Percentiles rank a stretch among this genome's conserved stretches.
These are phyloP conservation scores for Tigriopus japonicus DNA, from an alignment of 1,140 invertebrate genomes.

Conservation along the genomic window DNA sequence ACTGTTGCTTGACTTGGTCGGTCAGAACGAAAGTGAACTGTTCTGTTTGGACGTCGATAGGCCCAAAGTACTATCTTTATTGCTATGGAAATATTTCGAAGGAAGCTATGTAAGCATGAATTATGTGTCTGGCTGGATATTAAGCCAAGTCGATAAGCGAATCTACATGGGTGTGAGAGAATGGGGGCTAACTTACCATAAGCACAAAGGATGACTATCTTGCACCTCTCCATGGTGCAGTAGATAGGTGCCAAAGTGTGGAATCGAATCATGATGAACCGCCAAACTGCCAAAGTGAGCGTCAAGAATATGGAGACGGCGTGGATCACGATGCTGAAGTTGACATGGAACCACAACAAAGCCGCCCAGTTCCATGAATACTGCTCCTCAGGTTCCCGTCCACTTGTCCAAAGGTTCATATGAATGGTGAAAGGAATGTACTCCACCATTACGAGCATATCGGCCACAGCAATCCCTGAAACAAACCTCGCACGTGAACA, in stretches of 20 bases:
- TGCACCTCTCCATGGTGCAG: slow-evolving; percentile 5
- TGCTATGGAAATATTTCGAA: too few relatives aligned
- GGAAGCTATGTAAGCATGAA: too few relatives aligned
- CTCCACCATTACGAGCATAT: slow-evolving; percentile 76
- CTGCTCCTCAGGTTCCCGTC: slow-evolving; percentile 26
- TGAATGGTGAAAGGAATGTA: slow-evolving; percentile 77
- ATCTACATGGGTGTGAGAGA: neutral
- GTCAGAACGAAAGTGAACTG: too few relatives aligned
- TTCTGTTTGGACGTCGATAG: too few relatives aligned
- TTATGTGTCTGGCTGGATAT: neutral
- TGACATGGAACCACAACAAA: slow-evolving; percentile 60
- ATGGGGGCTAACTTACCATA: slow-evolving; percentile 1
- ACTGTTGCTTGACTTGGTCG: too few relatives aligned
- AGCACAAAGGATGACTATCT: neutral
- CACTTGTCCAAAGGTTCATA: slow-evolving; percentile 36
- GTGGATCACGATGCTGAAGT: slow-evolving; percentile 59
- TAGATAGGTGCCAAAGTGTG: slow-evolving; percentile 2
- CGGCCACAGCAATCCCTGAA: slow-evolving; percentile 53
- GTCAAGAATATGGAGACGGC: slow-evolving; percentile 84
- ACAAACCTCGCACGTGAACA: neutral
- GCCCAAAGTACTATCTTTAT: too few relatives aligned
- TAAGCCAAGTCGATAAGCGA: neutral
- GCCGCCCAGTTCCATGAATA: slow-evolving; percentile 55
- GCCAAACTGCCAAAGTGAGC: slow-evolving; percentile 73
- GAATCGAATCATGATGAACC: slow-evolving; percentile 29